Conservation (phyloP, 1,140 invertebrate genomes). For the Ylistrum balloti region DNA sequence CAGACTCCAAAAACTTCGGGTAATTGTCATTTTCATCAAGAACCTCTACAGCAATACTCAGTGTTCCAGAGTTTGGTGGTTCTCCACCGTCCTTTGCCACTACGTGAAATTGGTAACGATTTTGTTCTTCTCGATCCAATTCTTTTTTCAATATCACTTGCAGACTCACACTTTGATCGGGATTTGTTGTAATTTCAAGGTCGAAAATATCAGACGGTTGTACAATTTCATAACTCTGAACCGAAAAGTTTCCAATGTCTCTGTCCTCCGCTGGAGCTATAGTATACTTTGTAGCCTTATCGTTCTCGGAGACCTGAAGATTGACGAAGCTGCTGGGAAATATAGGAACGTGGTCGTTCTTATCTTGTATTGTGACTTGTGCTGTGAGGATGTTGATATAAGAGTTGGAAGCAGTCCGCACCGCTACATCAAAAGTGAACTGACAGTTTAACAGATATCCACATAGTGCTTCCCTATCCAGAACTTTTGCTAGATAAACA, state of each 20-base stretch:
- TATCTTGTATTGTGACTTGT: slow-evolving; percentile 85
- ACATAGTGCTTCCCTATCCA: slow-evolving; percentile 75
- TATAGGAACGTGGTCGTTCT: slow-evolving; percentile 96
- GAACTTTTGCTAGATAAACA: slow-evolving; percentile 52
- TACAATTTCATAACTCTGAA: slow-evolving; percentile 74
- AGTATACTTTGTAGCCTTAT: slow-evolving; percentile 86
- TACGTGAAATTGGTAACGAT: slow-evolving; percentile 91
- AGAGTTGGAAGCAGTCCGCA: slow-evolving; percentile 61
- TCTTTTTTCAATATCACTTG: slow-evolving; percentile 68
- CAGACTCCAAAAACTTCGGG: slow-evolving; percentile 89
- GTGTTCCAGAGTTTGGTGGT: slow-evolving; percentile 93
- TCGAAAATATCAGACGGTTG: slow-evolving; percentile 69
- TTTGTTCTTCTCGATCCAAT: slow-evolving; percentile 92
- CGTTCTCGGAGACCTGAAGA: slow-evolving; percentile 82
- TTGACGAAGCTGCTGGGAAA: slow-evolving; percentile 84
- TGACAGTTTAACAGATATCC: slow-evolving; percentile 66
- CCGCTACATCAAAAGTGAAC: slow-evolving; percentile 72
- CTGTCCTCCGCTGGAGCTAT: slow-evolving; percentile 81
- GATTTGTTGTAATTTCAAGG: slow-evolving; percentile 70
- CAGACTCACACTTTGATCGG: slow-evolving; percentile 72
- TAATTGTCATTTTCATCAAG: slow-evolving; percentile 95
- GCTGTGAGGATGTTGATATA: slow-evolving; percentile 75
- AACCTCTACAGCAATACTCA: slow-evolving; percentile 88
- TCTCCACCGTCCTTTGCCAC: slow-evolving; percentile 95
- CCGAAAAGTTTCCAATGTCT: slow-evolving; percentile 82